Conservation (phyloP, 2,113 vertebrate species). For the Malurus melanocephalus region DNA sequence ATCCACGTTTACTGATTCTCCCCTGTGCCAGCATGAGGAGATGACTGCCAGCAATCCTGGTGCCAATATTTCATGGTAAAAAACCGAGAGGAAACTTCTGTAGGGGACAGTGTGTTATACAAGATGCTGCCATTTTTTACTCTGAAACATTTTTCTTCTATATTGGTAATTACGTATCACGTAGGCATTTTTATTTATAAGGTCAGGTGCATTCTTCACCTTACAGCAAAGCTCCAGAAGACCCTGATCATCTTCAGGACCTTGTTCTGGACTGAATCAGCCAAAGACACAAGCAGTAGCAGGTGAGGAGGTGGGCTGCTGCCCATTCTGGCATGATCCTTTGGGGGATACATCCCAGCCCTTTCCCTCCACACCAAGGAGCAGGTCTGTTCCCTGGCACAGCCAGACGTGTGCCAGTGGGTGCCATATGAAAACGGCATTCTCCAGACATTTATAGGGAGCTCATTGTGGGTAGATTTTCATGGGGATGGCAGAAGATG, state of each 20-base stretch:
- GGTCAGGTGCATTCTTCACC: background rate
- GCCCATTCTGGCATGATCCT: background rate
- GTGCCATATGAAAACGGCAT: background rate
- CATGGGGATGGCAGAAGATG: background rate
- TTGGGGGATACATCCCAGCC: background rate
- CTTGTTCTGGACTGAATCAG: background rate
- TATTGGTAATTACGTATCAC: background rate
- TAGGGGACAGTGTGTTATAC: background rate
- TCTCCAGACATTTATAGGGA: background rate
- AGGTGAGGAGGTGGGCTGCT: background rate
- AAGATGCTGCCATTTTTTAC: background rate
- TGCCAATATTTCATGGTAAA: background rate
- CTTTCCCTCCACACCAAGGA: fast-evolving
- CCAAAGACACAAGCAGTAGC: background rate
- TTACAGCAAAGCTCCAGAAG: background rate
- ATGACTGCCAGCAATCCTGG: background rate
- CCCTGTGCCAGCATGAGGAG: background rate
- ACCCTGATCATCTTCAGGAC: background rate
- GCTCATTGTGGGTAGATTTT: background rate
- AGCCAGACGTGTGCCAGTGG: fast-evolving
- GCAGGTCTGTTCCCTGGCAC: background rate
- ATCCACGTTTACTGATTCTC: background rate
- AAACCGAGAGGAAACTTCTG: background rate
- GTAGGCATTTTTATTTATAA: background rate
- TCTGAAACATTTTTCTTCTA: background rate